Conservation (phyloP, 2,797 vertebrate species). For the Astyanax mexicanus region DNA sequence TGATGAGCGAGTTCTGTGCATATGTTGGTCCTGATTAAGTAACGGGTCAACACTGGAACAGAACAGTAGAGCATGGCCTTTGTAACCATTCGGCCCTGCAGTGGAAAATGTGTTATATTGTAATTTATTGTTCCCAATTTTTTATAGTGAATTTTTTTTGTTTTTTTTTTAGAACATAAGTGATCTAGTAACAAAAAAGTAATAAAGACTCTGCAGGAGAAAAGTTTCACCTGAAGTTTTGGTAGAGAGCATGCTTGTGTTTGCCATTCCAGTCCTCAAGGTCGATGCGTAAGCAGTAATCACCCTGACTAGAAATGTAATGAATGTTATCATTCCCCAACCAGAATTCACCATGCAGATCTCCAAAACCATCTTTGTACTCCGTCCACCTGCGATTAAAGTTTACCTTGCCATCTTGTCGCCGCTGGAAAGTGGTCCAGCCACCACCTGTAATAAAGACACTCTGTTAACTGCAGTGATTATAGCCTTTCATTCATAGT, state of each 20-base stretch:
- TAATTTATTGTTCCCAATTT: too few relatives aligned
- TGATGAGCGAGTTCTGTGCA: too few relatives aligned
- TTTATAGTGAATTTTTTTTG: too few relatives aligned
- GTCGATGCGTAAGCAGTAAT: slow-evolving; percentile 74
- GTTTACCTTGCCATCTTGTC: slow-evolving; percentile 55
- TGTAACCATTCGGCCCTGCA: too few relatives aligned
- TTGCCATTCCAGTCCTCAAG: slow-evolving; percentile 78
- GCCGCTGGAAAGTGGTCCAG: slow-evolving; percentile 60
- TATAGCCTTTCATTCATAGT: too few relatives aligned
- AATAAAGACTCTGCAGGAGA: not conserved
- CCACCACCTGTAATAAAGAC: slow-evolving; percentile 54
- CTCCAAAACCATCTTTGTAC: slow-evolving; percentile 61
- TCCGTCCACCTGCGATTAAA: slow-evolving; percentile 63
- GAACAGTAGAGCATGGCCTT: too few relatives aligned
- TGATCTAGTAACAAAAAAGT: not conserved
- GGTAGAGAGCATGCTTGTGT: slow-evolving; percentile 75
- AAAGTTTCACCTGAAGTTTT: slow-evolving; percentile 72
- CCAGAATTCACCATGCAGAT: slow-evolving; percentile 61
- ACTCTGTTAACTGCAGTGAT: not conserved
- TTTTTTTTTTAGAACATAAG: not conserved
- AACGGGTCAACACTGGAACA: too few relatives aligned
- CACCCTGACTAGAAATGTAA: slow-evolving; percentile 67
- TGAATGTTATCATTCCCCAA: slow-evolving; percentile 71
- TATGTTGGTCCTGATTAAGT: too few relatives aligned
- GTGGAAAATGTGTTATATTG: too few relatives aligned